These are phyloP conservation scores for Drosophila fulvimacula DNA, from an alignment of 2,888 invertebrate genomes.

Conservation along the genomic window DNA sequence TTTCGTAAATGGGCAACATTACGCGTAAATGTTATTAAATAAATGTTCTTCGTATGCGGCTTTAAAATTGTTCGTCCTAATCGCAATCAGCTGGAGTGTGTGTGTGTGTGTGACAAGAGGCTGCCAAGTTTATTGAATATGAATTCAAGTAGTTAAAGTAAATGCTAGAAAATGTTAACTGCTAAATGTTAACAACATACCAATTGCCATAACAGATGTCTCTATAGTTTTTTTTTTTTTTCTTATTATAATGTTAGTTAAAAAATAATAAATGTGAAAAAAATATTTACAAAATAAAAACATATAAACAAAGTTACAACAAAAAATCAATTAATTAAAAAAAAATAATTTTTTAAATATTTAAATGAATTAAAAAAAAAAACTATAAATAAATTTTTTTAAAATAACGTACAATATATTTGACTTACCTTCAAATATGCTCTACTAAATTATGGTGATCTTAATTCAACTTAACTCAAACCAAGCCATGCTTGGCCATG, in stretches of 20 bases:
- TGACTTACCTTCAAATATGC: neutral
- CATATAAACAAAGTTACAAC: too few species aligned
- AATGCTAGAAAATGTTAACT: neutral
- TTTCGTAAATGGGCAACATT: slow-evolving; percentile 19
- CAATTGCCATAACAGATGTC: neutral
- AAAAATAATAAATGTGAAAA: too few species aligned
- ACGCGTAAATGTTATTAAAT: slow-evolving; percentile 41
- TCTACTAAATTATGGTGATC: neutral
- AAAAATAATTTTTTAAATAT: too few species aligned
- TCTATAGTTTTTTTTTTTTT: neutral
- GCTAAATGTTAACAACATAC: too few species aligned
- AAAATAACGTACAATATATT: too few species aligned
- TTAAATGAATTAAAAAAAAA: too few species aligned
- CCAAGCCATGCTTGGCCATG: too few species aligned
- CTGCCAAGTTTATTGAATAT: neutral
- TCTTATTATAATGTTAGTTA: too few species aligned
- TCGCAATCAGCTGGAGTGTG: neutral
- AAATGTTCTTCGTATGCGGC: slow-evolving; percentile 14
- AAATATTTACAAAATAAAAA: too few species aligned
- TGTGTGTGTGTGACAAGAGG: neutral
- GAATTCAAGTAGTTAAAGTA: neutral
- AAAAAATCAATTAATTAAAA: too few species aligned
- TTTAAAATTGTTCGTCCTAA: slow-evolving; percentile 12
- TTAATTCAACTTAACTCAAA: neutral
- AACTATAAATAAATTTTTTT: too few species aligned